A percentile compares a stretch with the other conserved stretches of the same genome.
Evolutionary conservation across 2,797 vertebrate species (phyloP).

Genomic region (Sparus aurata): DNA sequence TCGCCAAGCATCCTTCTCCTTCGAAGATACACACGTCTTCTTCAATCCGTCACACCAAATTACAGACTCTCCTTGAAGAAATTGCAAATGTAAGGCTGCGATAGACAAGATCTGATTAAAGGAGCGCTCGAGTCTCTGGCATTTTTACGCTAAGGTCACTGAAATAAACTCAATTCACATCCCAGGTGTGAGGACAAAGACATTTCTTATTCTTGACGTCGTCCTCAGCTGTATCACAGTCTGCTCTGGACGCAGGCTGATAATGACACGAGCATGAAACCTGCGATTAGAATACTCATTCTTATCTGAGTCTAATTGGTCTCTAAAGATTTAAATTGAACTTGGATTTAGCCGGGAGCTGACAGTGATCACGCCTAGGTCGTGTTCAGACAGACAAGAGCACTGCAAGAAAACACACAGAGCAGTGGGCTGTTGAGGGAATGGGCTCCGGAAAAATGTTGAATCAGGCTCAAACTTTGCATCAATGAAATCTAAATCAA

Average conservation of each 20-base stretch:
- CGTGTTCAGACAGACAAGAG: background rate
- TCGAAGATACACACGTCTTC: conserved; percentile 29
- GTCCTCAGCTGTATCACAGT: conserved; percentile 3
- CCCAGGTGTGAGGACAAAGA: background rate
- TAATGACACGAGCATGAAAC: background rate
- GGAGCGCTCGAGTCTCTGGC: background rate
- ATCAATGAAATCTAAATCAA: background rate
- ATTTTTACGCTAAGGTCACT: conserved; percentile 39
- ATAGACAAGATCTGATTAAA: conserved; percentile 46
- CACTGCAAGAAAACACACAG: background rate
- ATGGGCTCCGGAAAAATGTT: too few species aligned
- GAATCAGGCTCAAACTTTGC: background rate
- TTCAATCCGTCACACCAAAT: conserved; percentile 56
- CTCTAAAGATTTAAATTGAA: background rate
- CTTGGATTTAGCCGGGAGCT: background rate
- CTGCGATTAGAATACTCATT: background rate
- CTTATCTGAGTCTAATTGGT: background rate
- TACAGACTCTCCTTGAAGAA: conserved; percentile 35
- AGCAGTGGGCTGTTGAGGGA: too few species aligned
- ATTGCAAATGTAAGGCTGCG: conserved; percentile 35
- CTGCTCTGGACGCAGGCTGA: background rate
- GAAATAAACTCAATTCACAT: conserved; percentile 1
- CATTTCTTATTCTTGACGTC: background rate
- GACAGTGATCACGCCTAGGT: background rate
- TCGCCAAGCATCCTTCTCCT: background rate